phyloP scores from a whole-genome alignment of 2,113 vertebrate genomes.

The Columbina picui region DNA sequence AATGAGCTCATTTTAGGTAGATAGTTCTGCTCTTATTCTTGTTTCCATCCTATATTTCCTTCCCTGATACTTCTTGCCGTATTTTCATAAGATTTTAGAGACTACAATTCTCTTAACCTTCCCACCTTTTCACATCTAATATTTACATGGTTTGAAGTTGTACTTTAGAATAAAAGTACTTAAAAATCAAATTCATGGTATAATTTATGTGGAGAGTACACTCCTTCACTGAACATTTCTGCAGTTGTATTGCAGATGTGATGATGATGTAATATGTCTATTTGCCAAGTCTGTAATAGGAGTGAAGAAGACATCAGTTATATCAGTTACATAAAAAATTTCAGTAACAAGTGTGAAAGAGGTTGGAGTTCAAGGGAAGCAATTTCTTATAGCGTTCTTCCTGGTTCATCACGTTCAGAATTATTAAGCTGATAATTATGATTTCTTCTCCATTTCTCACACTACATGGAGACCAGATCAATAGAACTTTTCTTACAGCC shows the following conservation, averaged over 20 bases:
- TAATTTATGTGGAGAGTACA: background rate
- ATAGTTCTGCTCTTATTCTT: background rate
- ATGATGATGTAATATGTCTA: background rate
- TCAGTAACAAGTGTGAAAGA: background rate
- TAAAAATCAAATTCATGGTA: background rate
- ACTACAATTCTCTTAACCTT: background rate
- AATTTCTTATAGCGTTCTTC: background rate
- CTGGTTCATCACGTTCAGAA: background rate
- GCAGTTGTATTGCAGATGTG: background rate
- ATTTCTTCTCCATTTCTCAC: background rate
- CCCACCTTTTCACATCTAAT: background rate
- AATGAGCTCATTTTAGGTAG: conserved; percentile 15
- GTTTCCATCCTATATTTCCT: background rate
- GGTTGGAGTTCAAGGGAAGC: background rate
- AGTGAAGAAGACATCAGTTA: background rate
- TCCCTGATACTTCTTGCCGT: background rate
- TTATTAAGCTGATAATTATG: conserved; percentile 24
- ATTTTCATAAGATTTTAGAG: conserved; percentile 2
- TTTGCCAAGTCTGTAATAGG: background rate
- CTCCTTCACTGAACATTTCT: background rate
- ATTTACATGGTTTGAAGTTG: background rate
- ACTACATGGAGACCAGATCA: background rate
- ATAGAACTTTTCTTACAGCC: background rate
- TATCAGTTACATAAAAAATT: background rate
- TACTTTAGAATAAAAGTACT: background rate